phyloP scores from a whole-genome alignment of 1,140 invertebrate species.

The Daktulosphaira vitifoliae region DNA sequence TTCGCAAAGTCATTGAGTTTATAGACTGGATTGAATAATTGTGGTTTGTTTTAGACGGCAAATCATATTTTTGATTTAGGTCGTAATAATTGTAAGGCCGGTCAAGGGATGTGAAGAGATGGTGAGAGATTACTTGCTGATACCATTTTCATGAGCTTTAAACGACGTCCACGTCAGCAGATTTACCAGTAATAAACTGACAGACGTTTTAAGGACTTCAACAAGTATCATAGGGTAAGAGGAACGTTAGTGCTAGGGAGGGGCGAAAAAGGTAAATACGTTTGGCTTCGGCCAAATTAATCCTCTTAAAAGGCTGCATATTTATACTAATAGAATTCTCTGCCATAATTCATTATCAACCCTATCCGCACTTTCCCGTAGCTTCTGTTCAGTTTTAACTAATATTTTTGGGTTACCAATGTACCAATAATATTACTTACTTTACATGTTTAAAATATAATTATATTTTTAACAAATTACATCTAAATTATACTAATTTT shows the following conservation, averaged over 20 bases:
- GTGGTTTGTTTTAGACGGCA: neutral
- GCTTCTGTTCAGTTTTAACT: no score
- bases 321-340: constrained; percentile 32
- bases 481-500: no score
- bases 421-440: no score
- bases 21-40: constrained; percentile 11
- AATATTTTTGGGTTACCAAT: no score
- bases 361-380: neutral
- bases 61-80: constrained; percentile 23
- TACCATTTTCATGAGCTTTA: constrained; percentile 10
- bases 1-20: no score
- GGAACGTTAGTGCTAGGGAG: constrained; percentile 4
- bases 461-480: no score
- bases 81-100: neutral
- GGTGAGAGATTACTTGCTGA: neutral
- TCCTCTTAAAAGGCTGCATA: constrained; percentile 29
- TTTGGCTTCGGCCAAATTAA: constrained; percentile 31
- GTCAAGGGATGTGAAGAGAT: neutral
- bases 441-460: no score
- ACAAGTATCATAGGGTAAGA: neutral
- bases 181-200: constrained; percentile 29
- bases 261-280: constrained; percentile 32
- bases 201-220: constrained; percentile 27
- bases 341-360: constrained; percentile 27
- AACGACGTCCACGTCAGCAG: constrained; percentile 24